Conservation (phyloP, 2,797 vertebrate genomes). For the Antennarius maculatus region DNA sequence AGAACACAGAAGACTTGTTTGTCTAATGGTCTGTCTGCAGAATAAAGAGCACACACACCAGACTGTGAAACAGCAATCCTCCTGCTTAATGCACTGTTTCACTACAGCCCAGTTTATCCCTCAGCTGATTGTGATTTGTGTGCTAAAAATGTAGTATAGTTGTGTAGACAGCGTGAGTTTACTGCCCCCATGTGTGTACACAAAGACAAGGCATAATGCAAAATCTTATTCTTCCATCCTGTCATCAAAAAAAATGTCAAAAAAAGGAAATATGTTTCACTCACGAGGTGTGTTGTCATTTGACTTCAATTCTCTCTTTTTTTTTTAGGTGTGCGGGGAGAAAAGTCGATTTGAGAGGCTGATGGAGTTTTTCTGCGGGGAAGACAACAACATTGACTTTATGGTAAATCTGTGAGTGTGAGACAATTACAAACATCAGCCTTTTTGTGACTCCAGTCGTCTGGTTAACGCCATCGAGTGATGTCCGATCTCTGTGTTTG, state of each 20-base stretch:
- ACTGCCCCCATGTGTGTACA: constrained; percentile 64
- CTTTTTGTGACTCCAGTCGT: too few species aligned
- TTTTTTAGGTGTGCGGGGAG: constrained; percentile 88
- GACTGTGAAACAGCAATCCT: too few species aligned
- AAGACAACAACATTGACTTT: constrained; percentile 93
- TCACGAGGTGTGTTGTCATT: background rate
- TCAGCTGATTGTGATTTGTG: background rate
- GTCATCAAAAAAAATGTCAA: background rate
- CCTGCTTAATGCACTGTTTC: background rate
- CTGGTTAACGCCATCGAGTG: too few species aligned
- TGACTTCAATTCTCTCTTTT: background rate
- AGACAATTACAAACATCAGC: too few species aligned
- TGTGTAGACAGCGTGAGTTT: constrained; percentile 11
- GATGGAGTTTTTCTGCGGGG: constrained; percentile 91
- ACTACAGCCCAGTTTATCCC: background rate
- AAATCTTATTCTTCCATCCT: background rate
- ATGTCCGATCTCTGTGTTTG: too few species aligned
- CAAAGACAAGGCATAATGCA: background rate
- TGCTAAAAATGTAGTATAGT: too few species aligned
- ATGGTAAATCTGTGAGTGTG: constrained; percentile 80
- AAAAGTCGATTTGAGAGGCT: constrained; percentile 92
- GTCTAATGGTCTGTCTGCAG: background rate
- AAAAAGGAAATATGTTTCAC: too few species aligned
- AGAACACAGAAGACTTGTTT: background rate
- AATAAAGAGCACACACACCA: background rate